Evolutionary conservation across 2,113 vertebrate genomes (phyloP), one percentile per base, ranked within the genome.

Genomic region (Eulemur rufifrons): DNA sequence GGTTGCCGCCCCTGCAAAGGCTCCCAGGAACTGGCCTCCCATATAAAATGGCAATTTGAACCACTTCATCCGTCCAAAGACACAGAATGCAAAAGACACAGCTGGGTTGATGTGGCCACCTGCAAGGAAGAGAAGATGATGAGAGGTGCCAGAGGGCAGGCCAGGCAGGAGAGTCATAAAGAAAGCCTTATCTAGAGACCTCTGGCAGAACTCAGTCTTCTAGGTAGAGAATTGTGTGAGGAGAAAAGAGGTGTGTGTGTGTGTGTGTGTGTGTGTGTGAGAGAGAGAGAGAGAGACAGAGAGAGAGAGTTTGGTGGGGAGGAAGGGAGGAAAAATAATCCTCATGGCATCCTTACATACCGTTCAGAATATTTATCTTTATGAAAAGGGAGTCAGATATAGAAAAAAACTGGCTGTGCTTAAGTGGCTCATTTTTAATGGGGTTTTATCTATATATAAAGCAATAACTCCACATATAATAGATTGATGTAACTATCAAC

Each of bases 91-190:
- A 89, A 99, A 99, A 93, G 99, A 99, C 88, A 99, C 99, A 0
- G 99, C 99, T 21, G 99, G 99, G 98, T 99, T 99, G 95, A 99
- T 98, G 59, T 99, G 99, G 50, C 99, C 99, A 94, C 99, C 99
- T 99, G 97, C 52, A 98, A 97, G 95, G 83, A 94, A 96, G 96
- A 97, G 54, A 91, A 95, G 71, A 91, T 87, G 83, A 92, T 77
- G 87, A 56, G 84, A 54, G 50, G 85, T 0, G 3, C 23, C 27
- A 95, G 77, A 50, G 13, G 56, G 76, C 15, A 42, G 50, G 25
- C 25, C 52, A 63, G 47, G 68, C 50, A 59, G 47, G n/a, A 83
- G 29, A 64, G 50, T 21, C 34, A n/a, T 18, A 20, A 52, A 54
- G 45, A 86, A 91, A 83, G 68, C 15, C 8, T 21, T 84, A 8